Percentiles rank a stretch among this genome's conserved stretches.
phyloP scores from a whole-genome alignment of 2,888 invertebrate species.

The Apeira syringaria region DNA sequence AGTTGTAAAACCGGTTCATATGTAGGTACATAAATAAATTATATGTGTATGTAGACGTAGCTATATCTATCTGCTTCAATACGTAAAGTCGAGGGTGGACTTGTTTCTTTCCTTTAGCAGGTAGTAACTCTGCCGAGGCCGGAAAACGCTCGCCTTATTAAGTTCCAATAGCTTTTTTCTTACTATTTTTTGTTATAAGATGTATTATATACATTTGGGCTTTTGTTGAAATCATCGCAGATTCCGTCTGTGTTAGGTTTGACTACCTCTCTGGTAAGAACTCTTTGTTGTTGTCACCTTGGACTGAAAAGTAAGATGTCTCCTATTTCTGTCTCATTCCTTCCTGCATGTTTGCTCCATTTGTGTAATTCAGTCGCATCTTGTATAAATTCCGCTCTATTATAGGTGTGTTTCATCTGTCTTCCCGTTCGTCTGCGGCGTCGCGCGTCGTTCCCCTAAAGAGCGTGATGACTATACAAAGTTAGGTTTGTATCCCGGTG shows the following conservation, averaged over 20 bases:
- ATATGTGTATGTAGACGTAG: constrained; percentile 18
- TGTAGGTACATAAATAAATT: constrained; percentile 27
- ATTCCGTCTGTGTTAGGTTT: constrained; percentile 7
- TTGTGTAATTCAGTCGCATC: constrained; percentile 4
- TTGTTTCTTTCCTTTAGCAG: constrained; percentile 61
- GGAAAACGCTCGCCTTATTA: constrained; percentile 60
- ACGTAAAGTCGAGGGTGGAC: constrained; percentile 37
- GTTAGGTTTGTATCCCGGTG: constrained; percentile 40
- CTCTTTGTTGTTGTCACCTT: not conserved
- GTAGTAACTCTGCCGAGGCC: constrained; percentile 65
- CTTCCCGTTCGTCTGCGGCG: too few species aligned
- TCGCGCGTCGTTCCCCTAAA: constrained; percentile 40
- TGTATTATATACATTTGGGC: constrained; percentile 41
- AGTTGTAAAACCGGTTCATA: constrained; percentile 29
- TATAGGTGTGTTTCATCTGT: constrained; percentile 27
- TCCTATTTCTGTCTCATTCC: not conserved
- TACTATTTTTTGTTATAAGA: constrained; percentile 45
- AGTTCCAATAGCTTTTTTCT: constrained; percentile 57
- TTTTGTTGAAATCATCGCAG: constrained; percentile 33
- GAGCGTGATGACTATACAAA: constrained; percentile 41
- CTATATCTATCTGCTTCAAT: constrained; percentile 16
- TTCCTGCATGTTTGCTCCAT: constrained; percentile 2
- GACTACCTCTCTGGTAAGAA: not conserved
- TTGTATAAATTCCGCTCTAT: constrained; percentile 5
- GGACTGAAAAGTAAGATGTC: too few species aligned